Percentiles rank a stretch among this genome's conserved stretches.
Evolutionary conservation across 2,113 vertebrate species (phyloP).

Genomic region (Verasper variegatus): DNA sequence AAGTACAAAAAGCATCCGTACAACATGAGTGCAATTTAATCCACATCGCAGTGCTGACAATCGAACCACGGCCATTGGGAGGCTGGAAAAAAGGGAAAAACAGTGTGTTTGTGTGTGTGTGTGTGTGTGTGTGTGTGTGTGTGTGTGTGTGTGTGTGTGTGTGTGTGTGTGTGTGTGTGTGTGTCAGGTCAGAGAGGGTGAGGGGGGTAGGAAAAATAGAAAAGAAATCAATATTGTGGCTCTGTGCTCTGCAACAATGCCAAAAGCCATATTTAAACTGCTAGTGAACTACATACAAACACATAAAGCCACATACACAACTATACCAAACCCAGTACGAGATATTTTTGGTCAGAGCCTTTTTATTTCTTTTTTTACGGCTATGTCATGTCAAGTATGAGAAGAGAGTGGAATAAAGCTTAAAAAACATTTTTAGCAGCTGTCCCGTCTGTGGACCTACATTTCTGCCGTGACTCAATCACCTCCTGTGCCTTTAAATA

Average conservation of each 20-base stretch:
- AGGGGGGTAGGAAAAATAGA: constrained; percentile 33
- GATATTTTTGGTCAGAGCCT: constrained; percentile 74
- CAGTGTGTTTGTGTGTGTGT: background rate
- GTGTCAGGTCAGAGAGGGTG: constrained; percentile 8
- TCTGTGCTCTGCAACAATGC: constrained; percentile 82
- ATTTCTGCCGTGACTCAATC: background rate
- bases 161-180: constrained; percentile 10
- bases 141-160: constrained; percentile 17
- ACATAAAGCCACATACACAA: constrained; percentile 71
- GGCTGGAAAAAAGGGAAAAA: constrained; percentile 52
- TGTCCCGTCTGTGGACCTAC: constrained; percentile 37
- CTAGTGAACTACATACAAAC: constrained; percentile 83
- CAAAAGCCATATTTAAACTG: constrained; percentile 84
- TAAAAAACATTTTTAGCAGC: constrained; percentile 44
- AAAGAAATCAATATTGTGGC: constrained; percentile 87
- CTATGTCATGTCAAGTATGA: constrained; percentile 78
- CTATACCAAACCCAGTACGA: constrained; percentile 76
- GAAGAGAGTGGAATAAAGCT: constrained; percentile 22
- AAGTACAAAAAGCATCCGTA: constrained; percentile 78
- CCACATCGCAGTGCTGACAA: constrained; percentile 83
- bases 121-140: constrained; percentile 15
- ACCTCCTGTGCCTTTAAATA: constrained; percentile 57
- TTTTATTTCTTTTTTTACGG: constrained; percentile 65
- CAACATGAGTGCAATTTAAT: constrained; percentile 86
- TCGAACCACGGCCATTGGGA: constrained; percentile 80